A percentile compares a stretch with the other conserved stretches of the same genome.
Evolutionary conservation across 2,888 invertebrate genomes (phyloP).

Genomic region (Brenthis hecate): DNA sequence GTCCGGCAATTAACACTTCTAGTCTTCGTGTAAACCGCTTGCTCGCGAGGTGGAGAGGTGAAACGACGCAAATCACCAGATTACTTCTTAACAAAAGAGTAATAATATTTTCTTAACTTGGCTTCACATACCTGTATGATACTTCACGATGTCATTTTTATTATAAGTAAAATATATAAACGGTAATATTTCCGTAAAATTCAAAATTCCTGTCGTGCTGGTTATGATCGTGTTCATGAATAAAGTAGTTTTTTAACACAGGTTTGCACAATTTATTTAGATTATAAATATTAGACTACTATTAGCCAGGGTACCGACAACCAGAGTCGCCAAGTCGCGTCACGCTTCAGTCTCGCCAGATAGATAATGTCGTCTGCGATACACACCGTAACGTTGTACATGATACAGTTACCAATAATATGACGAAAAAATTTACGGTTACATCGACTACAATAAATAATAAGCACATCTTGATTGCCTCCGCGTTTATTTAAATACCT

Average conservation of each 20-base stretch:
- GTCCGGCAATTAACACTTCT: constrained; percentile 30
- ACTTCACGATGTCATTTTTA: too few relatives aligned
- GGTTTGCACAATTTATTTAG: not conserved
- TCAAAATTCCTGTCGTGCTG: too few relatives aligned
- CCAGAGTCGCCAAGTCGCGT: constrained; percentile 13
- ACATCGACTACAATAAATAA: not conserved
- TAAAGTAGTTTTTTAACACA: too few relatives aligned
- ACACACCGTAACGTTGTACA: constrained; percentile 13
- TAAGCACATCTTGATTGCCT: not conserved
- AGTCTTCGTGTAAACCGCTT: not conserved
- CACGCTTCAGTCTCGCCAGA: constrained; percentile 19
- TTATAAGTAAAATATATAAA: too few relatives aligned
- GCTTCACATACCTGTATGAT: too few relatives aligned
- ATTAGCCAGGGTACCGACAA: constrained; percentile 1
- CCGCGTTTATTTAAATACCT: not conserved
- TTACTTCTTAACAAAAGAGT: not conserved
- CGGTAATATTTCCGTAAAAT: too few relatives aligned
- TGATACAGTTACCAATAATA: constrained; percentile 13
- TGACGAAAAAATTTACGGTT: constrained; percentile 15
- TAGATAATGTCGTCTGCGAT: constrained; percentile 17
- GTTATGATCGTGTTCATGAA: too few relatives aligned
- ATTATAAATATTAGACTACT: not conserved
- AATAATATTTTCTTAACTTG: too few relatives aligned
- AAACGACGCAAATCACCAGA: not conserved
- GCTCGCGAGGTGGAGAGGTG: not conserved